Conservation (phyloP, 2,888 invertebrate genomes). For the Therioaphis trifolii region DNA sequence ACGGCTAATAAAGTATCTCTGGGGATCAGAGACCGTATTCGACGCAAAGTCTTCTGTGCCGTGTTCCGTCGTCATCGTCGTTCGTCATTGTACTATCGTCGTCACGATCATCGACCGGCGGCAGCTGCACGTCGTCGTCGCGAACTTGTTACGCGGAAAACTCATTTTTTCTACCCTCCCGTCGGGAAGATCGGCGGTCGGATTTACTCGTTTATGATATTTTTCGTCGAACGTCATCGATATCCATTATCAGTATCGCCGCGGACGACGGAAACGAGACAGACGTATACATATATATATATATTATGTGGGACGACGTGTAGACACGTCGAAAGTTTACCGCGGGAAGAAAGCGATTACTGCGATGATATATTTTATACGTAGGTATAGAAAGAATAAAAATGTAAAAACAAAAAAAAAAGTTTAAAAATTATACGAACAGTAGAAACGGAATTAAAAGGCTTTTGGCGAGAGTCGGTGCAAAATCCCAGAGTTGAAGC, state of each 20-base stretch:
- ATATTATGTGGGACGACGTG: too few relatives aligned
- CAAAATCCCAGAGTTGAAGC: background rate
- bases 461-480: background rate
- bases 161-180: background rate
- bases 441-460: constrained; percentile 37
- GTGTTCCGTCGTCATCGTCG: too few relatives aligned
- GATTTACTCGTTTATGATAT: constrained; percentile 33
- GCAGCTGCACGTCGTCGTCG: too few relatives aligned
- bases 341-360: constrained; percentile 19
- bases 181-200: background rate
- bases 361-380: background rate
- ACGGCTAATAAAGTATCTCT: constrained; percentile 28
- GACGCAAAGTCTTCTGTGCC: background rate
- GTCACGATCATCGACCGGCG: too few relatives aligned
- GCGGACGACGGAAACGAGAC: constrained; percentile 27
- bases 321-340: background rate
- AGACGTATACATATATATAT: too few relatives aligned
- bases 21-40: background rate
- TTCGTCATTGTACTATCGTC: too few relatives aligned
- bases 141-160: constrained; percentile 15
- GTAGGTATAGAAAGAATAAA: background rate
- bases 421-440: background rate
- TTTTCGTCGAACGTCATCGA: constrained; percentile 1
- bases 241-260: constrained; percentile 32
- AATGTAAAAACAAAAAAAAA: constrained; percentile 6